Base-by-base conservation (phyloP, 2,888 invertebrate genomes). In the Sphecodes monilicornis region DNA sequence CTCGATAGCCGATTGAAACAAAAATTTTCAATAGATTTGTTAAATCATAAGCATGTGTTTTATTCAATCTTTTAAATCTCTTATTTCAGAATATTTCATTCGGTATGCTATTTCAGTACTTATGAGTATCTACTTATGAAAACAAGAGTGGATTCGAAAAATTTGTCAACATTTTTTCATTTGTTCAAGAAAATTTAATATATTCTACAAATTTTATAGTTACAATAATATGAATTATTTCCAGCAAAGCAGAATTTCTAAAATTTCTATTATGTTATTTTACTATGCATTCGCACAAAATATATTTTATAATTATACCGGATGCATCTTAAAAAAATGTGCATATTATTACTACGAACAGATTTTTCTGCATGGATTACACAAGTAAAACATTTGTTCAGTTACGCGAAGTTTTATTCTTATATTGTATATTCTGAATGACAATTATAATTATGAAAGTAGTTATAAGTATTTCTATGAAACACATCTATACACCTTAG, bases 331-430 rank as follows among this genome's bases (percentile, higher is more conserved):
- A 39, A 68, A 18, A 68, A 68, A 39, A n/a, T 68, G 68, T 68
- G 68, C 68, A 39, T 5, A n/a, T 39, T 68, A 68, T 39, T 68
- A 68, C 73, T 11, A 78, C n/a, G 50, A 68, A 22, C 46, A 50
- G 18, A 22, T 69, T n/a, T n/a, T 26, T 69, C 72, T 39, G 26
- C 54, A n/a, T 80, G 43, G 60, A 74, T 74, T 76, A 68, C 50
- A 29, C 8, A 26, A 82, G 72, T 84, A 57, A 76, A 83, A 76
- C 75, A 18, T 66, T 50, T 74, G 13, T 68, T n/a, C 39, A 68
- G 68, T 68, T 39, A 39, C 68, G 36, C 66, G 11, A 13, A 39
- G n/a, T 39, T 36, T 68, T 39, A 36, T n/a, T 68, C 39, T 39
- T n/a, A n/a, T 3, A n/a, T 39, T n/a, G 13, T 3, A n/a, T n/a